Percentiles rank a stretch among this genome's conserved stretches.
phyloP scores from a whole-genome alignment of 2,797 vertebrate species.

The Passerculus sandwichensis region DNA sequence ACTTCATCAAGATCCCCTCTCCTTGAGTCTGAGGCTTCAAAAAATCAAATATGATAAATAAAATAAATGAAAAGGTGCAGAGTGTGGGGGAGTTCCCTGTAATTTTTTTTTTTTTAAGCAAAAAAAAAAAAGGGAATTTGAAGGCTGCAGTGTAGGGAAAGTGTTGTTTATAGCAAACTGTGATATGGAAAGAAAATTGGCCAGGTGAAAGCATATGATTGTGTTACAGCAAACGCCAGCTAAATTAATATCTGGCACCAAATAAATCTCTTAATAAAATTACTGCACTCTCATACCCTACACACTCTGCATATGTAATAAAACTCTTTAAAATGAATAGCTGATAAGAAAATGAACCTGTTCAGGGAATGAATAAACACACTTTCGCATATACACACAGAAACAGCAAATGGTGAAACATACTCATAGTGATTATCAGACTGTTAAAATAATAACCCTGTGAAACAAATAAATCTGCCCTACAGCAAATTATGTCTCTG shows the following conservation, averaged over 20 bases:
- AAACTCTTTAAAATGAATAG: slow-evolving; percentile 72
- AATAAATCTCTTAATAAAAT: slow-evolving; percentile 74
- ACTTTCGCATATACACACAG: slow-evolving; percentile 28
- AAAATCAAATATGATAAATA: not conserved
- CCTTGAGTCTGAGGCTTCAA: not conserved
- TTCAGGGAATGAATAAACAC: slow-evolving; percentile 63
- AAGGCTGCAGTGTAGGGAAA: not conserved
- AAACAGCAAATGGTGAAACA: slow-evolving; percentile 75
- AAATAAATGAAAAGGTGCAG: not conserved
- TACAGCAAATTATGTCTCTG: slow-evolving; percentile 67
- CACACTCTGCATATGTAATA: slow-evolving; percentile 63
- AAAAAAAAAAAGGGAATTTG: not conserved
- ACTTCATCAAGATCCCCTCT: not conserved
- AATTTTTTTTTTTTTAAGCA: not conserved
- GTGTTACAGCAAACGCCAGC: slow-evolving; percentile 55
- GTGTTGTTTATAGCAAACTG: slow-evolving; percentile 57
- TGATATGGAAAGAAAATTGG: slow-evolving; percentile 53
- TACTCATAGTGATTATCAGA: slow-evolving; percentile 72
- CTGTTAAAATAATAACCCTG: slow-evolving; percentile 68
- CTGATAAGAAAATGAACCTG: slow-evolving; percentile 64
- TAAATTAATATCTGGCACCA: slow-evolving; percentile 59
- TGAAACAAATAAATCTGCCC: slow-evolving; percentile 71
- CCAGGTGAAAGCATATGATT: slow-evolving; percentile 67
- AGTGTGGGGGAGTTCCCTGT: not conserved
- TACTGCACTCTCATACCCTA: slow-evolving; percentile 30